Evolutionary conservation across 2,797 vertebrate species (phyloP).

Genomic region (Acipenser transmontanus): DNA sequence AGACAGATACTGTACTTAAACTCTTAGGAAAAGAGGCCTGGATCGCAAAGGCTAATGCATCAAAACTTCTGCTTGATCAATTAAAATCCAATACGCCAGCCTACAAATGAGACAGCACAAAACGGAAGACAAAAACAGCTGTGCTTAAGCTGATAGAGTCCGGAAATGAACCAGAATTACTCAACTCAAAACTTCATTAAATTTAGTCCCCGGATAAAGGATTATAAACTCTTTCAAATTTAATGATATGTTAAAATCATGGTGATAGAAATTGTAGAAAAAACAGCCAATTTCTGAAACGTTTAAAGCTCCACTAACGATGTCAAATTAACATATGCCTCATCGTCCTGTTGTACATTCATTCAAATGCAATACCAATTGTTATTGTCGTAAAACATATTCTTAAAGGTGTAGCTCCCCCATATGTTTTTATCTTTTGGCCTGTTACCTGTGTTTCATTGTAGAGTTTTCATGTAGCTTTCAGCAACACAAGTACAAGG

Average conservation of each 20-base stretch:
- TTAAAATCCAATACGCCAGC: constrained; percentile 20
- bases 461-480: too few species aligned
- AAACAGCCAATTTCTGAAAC: constrained; percentile 16
- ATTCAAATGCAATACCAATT: neutral
- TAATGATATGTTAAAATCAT: constrained; percentile 20
- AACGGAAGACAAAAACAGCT: constrained; percentile 9
- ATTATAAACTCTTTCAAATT: constrained; percentile 15
- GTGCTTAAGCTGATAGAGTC: constrained; percentile 8
- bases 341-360: constrained; percentile 6
- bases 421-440: too few species aligned
- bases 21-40: too few species aligned
- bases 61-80: constrained; percentile 10
- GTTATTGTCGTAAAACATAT: too few species aligned
- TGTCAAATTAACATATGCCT: constrained; percentile 21
- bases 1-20: too few species aligned
- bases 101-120: constrained; percentile 11
- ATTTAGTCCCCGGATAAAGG: constrained; percentile 16
- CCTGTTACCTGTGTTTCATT: too few species aligned
- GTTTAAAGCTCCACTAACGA: constrained; percentile 16
- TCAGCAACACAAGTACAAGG: too few species aligned
- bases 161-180: constrained; percentile 19
- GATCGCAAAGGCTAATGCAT: too few species aligned
- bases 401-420: too few species aligned
- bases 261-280: constrained; percentile 11
- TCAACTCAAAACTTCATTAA: constrained; percentile 20